Conservation (phyloP, 2,797 vertebrate species). For the Labeo calbasu region DNA sequence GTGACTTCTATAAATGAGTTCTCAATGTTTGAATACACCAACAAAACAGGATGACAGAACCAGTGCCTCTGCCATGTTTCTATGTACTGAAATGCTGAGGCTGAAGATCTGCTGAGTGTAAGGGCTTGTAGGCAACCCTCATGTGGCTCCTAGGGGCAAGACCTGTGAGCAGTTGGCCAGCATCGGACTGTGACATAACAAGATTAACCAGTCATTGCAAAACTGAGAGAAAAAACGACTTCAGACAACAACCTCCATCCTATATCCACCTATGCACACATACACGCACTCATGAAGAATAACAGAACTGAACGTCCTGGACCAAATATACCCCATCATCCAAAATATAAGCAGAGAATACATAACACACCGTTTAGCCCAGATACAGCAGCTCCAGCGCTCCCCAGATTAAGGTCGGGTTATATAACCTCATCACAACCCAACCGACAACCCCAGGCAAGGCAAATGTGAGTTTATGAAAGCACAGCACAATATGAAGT, state of each 20-base stretch:
- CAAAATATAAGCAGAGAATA: constrained; percentile 25
- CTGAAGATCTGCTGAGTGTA: background rate
- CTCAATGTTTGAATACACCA: background rate
- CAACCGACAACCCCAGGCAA: constrained; percentile 40
- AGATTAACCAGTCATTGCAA: constrained; percentile 42
- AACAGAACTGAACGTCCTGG: background rate
- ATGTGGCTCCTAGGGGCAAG: background rate
- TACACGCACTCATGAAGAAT: background rate
- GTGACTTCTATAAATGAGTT: background rate
- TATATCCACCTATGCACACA: background rate
- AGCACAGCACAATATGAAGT: background rate
- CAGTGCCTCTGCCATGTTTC: background rate
- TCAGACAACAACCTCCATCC: background rate
- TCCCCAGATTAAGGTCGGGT: constrained; percentile 80
- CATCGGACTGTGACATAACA: constrained; percentile 46
- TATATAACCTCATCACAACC: constrained; percentile 74
- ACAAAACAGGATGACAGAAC: background rate
- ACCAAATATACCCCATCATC: background rate
- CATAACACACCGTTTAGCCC: constrained; percentile 52
- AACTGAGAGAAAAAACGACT: constrained; percentile 17
- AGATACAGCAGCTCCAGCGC: constrained; percentile 64
- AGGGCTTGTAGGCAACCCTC: background rate
- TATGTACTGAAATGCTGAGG: background rate
- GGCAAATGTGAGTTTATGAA: background rate
- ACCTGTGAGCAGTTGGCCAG: constrained; percentile 32